Percentiles rank a stretch among this genome's conserved stretches.
phyloP scores from a whole-genome alignment of 2,888 invertebrate species.

The Tineola bisselliella region DNA sequence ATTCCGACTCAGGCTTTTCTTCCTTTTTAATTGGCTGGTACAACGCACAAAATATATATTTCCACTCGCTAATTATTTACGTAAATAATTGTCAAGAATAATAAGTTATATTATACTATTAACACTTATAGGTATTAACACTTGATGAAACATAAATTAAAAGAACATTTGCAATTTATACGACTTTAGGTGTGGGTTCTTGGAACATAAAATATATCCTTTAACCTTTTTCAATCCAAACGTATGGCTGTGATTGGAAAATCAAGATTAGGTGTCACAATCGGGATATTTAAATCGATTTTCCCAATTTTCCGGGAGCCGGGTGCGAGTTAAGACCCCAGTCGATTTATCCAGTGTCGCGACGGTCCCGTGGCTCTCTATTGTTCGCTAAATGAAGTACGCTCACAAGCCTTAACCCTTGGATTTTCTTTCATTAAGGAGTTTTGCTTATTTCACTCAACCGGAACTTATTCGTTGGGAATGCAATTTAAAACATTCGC shows the following conservation, averaged over 20 bases:
- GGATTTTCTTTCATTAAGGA: constrained; percentile 53
- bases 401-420: constrained; percentile 30
- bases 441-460: constrained; percentile 55
- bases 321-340: constrained; percentile 52
- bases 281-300: constrained; percentile 68
- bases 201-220: constrained; percentile 3
- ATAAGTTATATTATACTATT: neutral
- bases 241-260: neutral
- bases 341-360: constrained; percentile 62
- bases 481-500: constrained; percentile 64
- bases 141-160: neutral
- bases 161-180: neutral
- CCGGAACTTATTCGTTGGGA: constrained; percentile 63
- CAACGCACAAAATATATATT: neutral
- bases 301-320: constrained; percentile 62
- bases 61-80: neutral
- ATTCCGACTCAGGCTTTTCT: constrained; percentile 27
- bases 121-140: neutral
- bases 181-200: neutral
- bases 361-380: constrained; percentile 42
- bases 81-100: neutral
- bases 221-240: constrained; percentile 8
- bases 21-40: constrained; percentile 47
- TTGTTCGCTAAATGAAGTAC: constrained; percentile 65
- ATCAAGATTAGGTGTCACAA: constrained; percentile 56